Evolutionary conservation across 2,888 invertebrate species (phyloP), one percentile per base, ranked within the genome.

Genomic region (Agrochola macilenta): DNA sequence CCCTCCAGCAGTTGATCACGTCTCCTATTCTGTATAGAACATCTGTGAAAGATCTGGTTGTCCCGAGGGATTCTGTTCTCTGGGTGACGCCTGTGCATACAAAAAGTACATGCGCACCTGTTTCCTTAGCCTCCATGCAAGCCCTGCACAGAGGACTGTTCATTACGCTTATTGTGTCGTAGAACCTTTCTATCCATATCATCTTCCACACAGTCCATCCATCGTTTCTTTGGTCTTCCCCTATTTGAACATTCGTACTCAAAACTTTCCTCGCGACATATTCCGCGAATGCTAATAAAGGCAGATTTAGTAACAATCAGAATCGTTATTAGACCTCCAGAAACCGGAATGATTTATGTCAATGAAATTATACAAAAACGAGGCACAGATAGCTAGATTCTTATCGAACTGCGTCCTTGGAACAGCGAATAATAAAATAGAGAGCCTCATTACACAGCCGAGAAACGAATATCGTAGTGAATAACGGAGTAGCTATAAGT

Each of bases 341-440:
- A 72, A 78, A 63, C 46, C 81, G 39, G 81, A 54, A 49, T 49
- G 9, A 46, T 63, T 39, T 54, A 54, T n/a, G 30, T 14, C 20
- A 63, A 74, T 49, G 30, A 74, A 49, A 81, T 39, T 30, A 49
- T 39, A 63, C 26, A 30, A 63, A 78, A 78, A 81, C 74, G 26
- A 72, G 14, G 39, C 52, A 43, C 30, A 60, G 43, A 71, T 35
- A 71, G 17, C 43, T 46, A 78, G 61, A 74, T 78, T 46, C 9
- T 57, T 30, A 74, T 74, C 54, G 49, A 57, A 8, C 14, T 14
- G 0, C 58, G 64, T 76, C 64, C 82, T 78, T 82, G 82, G 82
- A 75, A 76, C 52, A 30, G 58, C 52, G 23, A 82, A 65, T 81
- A 74, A 64, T 81, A 81, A 78, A 81, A 58, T 26, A 52, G 63